Conservation (phyloP, 2,888 invertebrate genomes). For the Polyploca ridens region DNA sequence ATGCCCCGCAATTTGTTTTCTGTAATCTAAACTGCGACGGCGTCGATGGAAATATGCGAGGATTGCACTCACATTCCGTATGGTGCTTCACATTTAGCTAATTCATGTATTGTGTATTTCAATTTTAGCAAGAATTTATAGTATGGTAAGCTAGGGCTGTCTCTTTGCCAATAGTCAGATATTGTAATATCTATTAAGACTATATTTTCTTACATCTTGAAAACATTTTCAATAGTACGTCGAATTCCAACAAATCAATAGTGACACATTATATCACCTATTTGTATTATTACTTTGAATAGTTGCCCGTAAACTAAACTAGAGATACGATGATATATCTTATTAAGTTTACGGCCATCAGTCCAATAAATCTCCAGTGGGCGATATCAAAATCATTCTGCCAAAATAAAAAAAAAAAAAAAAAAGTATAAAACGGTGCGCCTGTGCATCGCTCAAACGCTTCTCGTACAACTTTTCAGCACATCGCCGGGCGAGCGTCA, state of each 20-base stretch:
- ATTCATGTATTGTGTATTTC: neutral
- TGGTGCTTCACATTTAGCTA: neutral
- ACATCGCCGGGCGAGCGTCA: conserved; percentile 57
- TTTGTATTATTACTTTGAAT: too few species aligned
- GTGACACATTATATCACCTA: too few species aligned
- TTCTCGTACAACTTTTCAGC: conserved; percentile 65
- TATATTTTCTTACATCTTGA: too few species aligned
- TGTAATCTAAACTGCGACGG: conserved; percentile 61
- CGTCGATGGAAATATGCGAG: conserved; percentile 47
- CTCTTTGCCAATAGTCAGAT: neutral
- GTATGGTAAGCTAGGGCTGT: neutral
- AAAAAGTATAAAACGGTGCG: conserved; percentile 23
- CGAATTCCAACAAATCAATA: too few species aligned
- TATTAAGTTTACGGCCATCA: neutral
- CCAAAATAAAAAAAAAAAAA: conserved; percentile 33
- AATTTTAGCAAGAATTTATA: neutral
- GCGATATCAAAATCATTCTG: conserved; percentile 28
- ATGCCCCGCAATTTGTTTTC: conserved; percentile 75
- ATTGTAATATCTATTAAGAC: too few species aligned
- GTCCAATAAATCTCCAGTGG: conserved; percentile 27
- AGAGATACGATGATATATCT: neutral
- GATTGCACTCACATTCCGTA: conserved; percentile 21
- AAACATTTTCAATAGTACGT: too few species aligned
- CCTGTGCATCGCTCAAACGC: conserved; percentile 49
- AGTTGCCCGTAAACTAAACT: neutral